phyloP scores from a whole-genome alignment of 1,140 invertebrate genomes.

The Chrysomallon squamiferum region DNA sequence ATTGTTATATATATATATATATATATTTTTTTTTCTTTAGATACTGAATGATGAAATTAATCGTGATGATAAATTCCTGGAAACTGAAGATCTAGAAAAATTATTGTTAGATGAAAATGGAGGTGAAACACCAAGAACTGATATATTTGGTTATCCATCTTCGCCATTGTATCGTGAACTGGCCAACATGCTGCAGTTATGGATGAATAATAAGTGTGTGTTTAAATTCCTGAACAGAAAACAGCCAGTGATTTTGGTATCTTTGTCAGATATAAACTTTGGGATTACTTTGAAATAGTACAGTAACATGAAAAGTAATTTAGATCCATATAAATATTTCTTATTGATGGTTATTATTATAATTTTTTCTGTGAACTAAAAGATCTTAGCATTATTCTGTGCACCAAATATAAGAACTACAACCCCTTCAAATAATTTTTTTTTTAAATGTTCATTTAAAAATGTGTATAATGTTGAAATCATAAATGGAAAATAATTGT shows the following conservation, averaged over 20 bases:
- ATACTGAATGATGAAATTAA: conserved; percentile 34
- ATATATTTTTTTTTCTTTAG: conserved; percentile 18
- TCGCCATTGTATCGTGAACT: conserved; percentile 42
- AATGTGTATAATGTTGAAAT: no score
- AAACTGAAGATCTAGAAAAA: conserved; percentile 23
- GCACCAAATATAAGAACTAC: no score
- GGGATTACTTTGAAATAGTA: background rate
- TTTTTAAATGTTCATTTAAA: no score
- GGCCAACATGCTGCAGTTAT: conserved; percentile 38
- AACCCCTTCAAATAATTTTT: no score
- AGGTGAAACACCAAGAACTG: conserved; percentile 16
- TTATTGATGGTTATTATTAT: background rate
- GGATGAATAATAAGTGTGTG: conserved; percentile 35
- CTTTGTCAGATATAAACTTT: background rate
- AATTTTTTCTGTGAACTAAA: background rate
- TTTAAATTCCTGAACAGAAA: background rate
- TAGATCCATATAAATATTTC: background rate
- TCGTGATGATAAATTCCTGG: conserved; percentile 24
- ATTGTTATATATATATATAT: no score
- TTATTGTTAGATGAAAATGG: conserved; percentile 19
- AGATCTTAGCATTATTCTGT: no score
- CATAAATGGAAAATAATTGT: no score
- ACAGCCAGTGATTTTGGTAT: background rate
- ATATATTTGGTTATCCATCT: conserved; percentile 47
- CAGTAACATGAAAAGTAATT: background rate